A percentile compares a stretch with the other conserved stretches of the same genome.
Conservation (phyloP, 2,113 vertebrate species). For the Caloenas nicobarica region DNA sequence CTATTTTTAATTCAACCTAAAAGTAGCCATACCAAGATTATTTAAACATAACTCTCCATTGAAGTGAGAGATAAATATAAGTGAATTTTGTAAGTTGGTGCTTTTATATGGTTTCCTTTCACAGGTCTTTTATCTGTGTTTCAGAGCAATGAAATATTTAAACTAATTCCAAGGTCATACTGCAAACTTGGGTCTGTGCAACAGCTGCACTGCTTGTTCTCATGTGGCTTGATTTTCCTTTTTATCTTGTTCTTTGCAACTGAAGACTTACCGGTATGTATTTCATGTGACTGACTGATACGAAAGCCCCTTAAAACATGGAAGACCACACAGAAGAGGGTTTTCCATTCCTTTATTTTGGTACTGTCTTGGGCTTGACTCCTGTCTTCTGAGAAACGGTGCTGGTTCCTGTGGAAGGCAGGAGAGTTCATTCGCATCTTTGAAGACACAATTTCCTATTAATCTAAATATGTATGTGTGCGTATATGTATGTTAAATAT, state of each 20-base stretch:
- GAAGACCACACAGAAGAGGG: neutral
- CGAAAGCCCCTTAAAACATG: slow-evolving; percentile 2
- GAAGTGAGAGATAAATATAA: neutral
- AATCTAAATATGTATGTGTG: neutral
- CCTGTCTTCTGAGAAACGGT: neutral
- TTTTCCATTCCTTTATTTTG: slow-evolving; percentile 7
- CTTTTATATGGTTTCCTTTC: neutral
- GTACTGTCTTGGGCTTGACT: neutral
- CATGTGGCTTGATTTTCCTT: slow-evolving; percentile 56
- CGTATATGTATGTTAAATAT: neutral
- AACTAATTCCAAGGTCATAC: slow-evolving; percentile 63
- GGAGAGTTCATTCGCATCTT: neutral
- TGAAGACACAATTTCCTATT: neutral
- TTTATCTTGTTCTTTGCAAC: slow-evolving; percentile 60
- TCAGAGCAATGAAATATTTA: slow-evolving; percentile 74
- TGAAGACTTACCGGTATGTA: slow-evolving; percentile 4
- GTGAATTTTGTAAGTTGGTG: neutral
- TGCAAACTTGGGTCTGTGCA: slow-evolving; percentile 35
- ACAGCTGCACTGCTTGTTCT: slow-evolving; percentile 63
- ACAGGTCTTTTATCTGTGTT: slow-evolving; percentile 24
- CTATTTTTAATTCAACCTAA: slow-evolving; percentile 16
- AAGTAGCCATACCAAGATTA: neutral
- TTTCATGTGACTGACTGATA: neutral
- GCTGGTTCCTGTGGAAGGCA: neutral
- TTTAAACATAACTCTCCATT: neutral